A percentile compares a stretch with the other conserved stretches of the same genome.
Conservation (phyloP, 2,888 invertebrate species). For the Chrysomela aeneicollis region DNA sequence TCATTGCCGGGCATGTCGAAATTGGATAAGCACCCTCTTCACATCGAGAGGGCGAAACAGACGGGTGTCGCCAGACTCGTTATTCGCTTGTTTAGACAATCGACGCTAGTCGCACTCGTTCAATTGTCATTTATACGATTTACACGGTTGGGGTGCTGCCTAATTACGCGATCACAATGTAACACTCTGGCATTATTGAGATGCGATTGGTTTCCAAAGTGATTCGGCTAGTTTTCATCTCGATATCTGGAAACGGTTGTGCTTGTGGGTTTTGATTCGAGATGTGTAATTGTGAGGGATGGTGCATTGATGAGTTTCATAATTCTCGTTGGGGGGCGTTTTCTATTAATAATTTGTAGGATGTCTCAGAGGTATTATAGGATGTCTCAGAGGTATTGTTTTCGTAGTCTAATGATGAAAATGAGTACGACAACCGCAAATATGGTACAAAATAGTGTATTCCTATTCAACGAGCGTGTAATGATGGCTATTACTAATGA, state of each 20-base stretch:
- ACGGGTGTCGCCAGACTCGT: conserved; percentile 46
- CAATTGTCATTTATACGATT: conserved; percentile 48
- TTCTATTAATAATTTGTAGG: no score
- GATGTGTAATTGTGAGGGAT: no score
- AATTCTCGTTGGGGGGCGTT: no score
- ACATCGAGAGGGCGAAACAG: conserved; percentile 34
- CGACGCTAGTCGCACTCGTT: conserved; percentile 42
- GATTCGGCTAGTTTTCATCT: conserved; percentile 26
- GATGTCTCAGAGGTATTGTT: no score
- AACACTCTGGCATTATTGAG: conserved; percentile 28
- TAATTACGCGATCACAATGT: conserved; percentile 40
- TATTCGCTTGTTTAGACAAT: conserved; percentile 51
- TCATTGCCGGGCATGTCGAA: conserved; percentile 32
- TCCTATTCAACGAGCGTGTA: no score
- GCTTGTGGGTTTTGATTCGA: no score
- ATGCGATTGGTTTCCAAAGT: conserved; percentile 32
- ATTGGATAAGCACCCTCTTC: conserved; percentile 46
- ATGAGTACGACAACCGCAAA: no score
- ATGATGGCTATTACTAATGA: no score
- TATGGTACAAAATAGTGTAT: no score
- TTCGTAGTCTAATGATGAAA: no score
- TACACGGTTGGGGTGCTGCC: conserved; percentile 45
- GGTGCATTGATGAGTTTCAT: no score
- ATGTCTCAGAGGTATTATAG: no score
- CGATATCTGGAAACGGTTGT: neutral